Percentiles rank a stretch among this genome's conserved stretches.
Evolutionary conservation across 2,113 vertebrate species (phyloP).

Genomic region (Nibea albiflora): DNA sequence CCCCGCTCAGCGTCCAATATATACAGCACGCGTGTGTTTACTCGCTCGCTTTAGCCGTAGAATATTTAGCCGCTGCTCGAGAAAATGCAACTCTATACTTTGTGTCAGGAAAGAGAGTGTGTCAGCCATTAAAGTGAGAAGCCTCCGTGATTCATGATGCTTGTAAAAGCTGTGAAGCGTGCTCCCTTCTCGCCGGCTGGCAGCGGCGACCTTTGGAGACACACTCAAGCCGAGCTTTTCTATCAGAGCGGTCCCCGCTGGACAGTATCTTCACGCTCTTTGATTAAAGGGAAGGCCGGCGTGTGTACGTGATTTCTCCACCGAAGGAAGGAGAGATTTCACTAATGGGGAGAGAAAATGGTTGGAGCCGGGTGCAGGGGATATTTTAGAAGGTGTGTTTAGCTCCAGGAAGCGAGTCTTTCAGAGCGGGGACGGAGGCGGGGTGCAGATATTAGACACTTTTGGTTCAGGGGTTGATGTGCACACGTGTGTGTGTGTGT

Average conservation of each 20-base stretch:
- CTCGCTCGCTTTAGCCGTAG: not conserved
- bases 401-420: constrained; percentile 47
- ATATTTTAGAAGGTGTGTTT: constrained; percentile 68
- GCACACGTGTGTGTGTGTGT: not conserved
- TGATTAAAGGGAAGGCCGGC: not conserved
- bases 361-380: constrained; percentile 13
- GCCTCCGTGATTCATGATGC: constrained; percentile 23
- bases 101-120: not conserved
- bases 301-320: not conserved
- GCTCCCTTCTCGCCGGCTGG: constrained; percentile 9
- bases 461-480: constrained; percentile 56
- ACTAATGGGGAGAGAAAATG: constrained; percentile 15
- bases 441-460: constrained; percentile 60
- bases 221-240: not conserved
- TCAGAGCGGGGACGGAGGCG: constrained; percentile 36
- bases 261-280: not conserved
- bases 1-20: not conserved
- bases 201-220: constrained; percentile 27
- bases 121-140: constrained; percentile 5
- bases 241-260: not conserved
- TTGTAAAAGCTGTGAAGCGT: constrained; percentile 46
- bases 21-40: constrained; percentile 4
- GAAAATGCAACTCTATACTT: not conserved
- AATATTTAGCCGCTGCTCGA: not conserved
- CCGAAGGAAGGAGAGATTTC: constrained; percentile 16